Evolutionary conservation across 2,113 vertebrate species (phyloP), one percentile per base, ranked within the genome.

Genomic region (Cariama cristata): DNA sequence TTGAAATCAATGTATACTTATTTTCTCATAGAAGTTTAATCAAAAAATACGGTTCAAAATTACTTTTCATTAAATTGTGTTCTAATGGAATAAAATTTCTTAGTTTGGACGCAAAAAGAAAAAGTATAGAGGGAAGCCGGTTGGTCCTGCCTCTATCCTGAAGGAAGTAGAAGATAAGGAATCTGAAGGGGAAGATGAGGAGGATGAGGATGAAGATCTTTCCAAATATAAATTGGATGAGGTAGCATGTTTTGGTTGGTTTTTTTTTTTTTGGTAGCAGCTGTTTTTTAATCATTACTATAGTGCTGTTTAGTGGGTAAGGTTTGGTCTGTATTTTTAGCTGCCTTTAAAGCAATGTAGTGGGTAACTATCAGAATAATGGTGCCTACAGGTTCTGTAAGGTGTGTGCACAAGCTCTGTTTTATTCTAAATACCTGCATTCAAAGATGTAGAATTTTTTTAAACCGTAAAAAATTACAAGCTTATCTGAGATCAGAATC

Each of bases 81-180:
- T 83, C 62, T 82, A 66, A 90, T 82, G 32, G 35, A 89, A 84
- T 72, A 17, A 44, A 58, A 47, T 86, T 71, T 82, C 80, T 81
- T 88, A 99, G 99, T 99, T 99, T 98, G 99, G 99, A 21, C 99
- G 99, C 91, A 99, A 99, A 98, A 99, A 99, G 99, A 99, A 99
- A 97, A 99, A 99, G 93, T 99, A 98, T 45, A 98, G 99, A 63
- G 99, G 99, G 27, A 99, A 99, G 91, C 98, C 93, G 1, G 98
- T 97, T 91, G 98, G 98, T 47, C 98, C 98, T 62, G 98, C 98
- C 4, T 98, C 99, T 7, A 98, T 98, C 93, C 94, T 98, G 89
- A 99, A 99, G 96, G 99, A 99, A 95, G 98, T 98, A 33, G 99
- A 99, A 97, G 99, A 99, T 94, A 99, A 99, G 92, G 99, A 99